phyloP scores from a whole-genome alignment of 2,113 vertebrate species.

The Excalfactoria chinensis region DNA sequence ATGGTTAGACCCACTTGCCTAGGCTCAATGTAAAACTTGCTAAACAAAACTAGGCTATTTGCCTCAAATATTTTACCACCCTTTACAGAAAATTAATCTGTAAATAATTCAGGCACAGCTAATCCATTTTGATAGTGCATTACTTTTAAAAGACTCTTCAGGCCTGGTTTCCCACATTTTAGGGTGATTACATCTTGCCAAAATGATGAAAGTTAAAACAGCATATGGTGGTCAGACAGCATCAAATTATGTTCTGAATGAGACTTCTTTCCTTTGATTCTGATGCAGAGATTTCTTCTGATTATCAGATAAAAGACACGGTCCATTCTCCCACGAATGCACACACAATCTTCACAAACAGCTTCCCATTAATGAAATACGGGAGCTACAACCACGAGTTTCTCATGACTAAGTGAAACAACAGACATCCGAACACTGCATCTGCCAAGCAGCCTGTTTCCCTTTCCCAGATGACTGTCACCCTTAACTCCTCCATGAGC shows the following conservation, averaged over 20 bases:
- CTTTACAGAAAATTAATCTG: constrained; percentile 49
- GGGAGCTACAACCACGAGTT: neutral
- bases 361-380: constrained; percentile 25
- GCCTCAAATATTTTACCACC: constrained; percentile 56
- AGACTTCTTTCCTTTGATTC: constrained; percentile 29
- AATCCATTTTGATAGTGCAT: constrained; percentile 36
- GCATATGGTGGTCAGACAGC: constrained; percentile 41
- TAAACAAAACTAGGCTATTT: constrained; percentile 47
- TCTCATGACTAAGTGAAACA: neutral
- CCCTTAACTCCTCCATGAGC: neutral
- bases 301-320: constrained; percentile 42
- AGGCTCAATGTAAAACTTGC: neutral
- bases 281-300: constrained; percentile 34
- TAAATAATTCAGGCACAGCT: constrained; percentile 18
- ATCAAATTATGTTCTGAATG: constrained; percentile 29
- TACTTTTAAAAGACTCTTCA: constrained; percentile 39
- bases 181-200: constrained; percentile 21
- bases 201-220: constrained; percentile 41
- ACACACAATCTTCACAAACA: neutral
- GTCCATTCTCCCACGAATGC: neutral
- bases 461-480: neutral
- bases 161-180: neutral
- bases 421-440: neutral
- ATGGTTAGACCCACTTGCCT: neutral
- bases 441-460: neutral